Evolutionary conservation across 1,140 invertebrate species (phyloP), one percentile per base, ranked within the genome.

Genomic region (Drosophila hydei): DNA sequence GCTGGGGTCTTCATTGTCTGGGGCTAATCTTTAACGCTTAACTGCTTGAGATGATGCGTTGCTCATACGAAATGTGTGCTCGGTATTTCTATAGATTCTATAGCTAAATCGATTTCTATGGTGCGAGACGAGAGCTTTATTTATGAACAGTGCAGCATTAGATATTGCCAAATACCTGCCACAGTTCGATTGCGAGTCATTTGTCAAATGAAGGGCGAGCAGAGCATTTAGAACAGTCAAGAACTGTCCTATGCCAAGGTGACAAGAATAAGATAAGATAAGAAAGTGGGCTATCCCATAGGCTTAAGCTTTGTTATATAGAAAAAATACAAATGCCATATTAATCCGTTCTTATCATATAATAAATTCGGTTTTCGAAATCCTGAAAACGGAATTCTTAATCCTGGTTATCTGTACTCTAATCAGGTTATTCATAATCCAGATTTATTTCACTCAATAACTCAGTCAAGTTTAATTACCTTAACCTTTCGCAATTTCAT

Each of bases 151-250:
- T 18, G 3, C 27, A 51, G n/a, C 12, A 27, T 7, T 11, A 30
- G 38, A 33, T 87, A 42, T 87, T 87, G 68, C 81, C 73, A 77
- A 84, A 77, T 73, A 85, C 69, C 81, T 87, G 80, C 50, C 79
- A 75, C 43, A 40, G 48, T 25, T 27, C 7, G 19, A 61, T 6
- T 30, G 33, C 47, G 16, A 14, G 5, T 12, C 48, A 69, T 69
- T 52, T 62, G 63, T 84, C 71, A 79, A 48, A 18, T 67, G 58
- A 5, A 12, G 47, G n/a, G 3, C 8, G 11, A 11, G 16, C 1
- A 12, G 27, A 18, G 14, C 27, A 30, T 30, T 8, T 30, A 30
- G 7, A 33, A 11, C 25, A 70, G 61, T 25, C 33, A 61, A 43
- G 2, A 58, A 67, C 51, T 75, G 62, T 43, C 75, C 79, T 83